These are phyloP conservation scores for Heterodera filipjevi DNA, from an alignment of 2,888 invertebrate genomes.

Conservation along the genomic window DNA sequence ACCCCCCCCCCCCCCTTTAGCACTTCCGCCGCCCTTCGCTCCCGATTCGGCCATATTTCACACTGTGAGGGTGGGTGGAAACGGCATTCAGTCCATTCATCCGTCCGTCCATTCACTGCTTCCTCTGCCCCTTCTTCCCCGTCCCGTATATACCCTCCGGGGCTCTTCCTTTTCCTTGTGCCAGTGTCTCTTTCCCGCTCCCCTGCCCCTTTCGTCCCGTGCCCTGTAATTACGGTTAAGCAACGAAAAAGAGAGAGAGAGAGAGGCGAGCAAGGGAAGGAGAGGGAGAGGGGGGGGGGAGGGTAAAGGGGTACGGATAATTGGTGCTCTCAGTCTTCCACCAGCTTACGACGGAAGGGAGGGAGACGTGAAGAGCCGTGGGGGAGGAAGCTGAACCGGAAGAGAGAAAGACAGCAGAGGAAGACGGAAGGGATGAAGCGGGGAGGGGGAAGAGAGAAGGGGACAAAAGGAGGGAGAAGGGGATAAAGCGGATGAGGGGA, in stretches of 20 bases:
- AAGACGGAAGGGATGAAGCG: neutral
- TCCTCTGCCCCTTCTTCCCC: neutral
- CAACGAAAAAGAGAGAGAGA: slow-evolving; percentile 16
- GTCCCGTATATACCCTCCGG: neutral
- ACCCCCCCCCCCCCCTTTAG: neutral
- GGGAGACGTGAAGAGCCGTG: neutral
- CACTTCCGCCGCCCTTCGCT: slow-evolving; percentile 15
- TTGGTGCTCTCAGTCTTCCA: neutral
- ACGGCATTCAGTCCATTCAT: neutral
- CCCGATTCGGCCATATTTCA: slow-evolving; percentile 22
- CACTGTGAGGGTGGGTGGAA: slow-evolving; percentile 15
- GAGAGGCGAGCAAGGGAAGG: neutral
- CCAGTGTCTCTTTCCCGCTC: neutral
- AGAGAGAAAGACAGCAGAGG: neutral
- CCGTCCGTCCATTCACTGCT: slow-evolving; percentile 1
- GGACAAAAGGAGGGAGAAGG: neutral
- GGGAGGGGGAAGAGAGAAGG: neutral
- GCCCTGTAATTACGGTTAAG: slow-evolving; percentile 32
- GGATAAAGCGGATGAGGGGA: neutral
- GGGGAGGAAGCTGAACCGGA: slow-evolving; percentile 8
- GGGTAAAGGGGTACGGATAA: neutral
- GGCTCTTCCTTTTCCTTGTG: neutral
- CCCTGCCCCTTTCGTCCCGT: neutral
- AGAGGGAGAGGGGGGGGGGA: neutral
- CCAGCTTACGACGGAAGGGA: neutral